Evolutionary conservation across 1,140 invertebrate species (phyloP), one percentile per base, ranked within the genome.

Genomic region (Habropoda laboriosa): DNA sequence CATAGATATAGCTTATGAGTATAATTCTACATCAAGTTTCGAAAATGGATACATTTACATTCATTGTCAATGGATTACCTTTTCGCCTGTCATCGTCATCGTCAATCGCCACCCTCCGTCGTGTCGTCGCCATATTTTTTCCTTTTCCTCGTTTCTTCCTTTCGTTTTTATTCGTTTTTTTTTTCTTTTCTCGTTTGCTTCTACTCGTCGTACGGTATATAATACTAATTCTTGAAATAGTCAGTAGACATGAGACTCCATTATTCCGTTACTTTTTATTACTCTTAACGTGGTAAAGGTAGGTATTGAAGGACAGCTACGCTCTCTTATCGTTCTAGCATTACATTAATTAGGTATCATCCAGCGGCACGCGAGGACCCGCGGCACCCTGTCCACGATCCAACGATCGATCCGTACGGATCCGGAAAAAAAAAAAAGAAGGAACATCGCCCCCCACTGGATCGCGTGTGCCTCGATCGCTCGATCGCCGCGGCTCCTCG

Each of bases 31-130:
- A 93, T 93, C 92, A 92, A 93, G 89, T 93, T 93, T 93, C 88
- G 89, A 92, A 93, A 92, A 92, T 92, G 92, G 92, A 93, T 93
- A 93, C 92, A 93, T 93, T 92, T 93, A 93, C 92, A 93, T 93
- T 93, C 91, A 93, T 93, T 93, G 92, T 92, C 92, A 93, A 91
- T 92, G 90, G 91, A 91, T 93, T 93, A 93, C 86, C 91, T 86
- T 86, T 82, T 88, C 89, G 82, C 80, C 66, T 58, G 51, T 68
- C 75, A 40, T 68, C 60, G 42, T 64, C 82, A 83, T 81, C 77
- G 80, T 77, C 81, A 42, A 68, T 85, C 73, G 78, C 80, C 75
- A 81, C 79, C 77, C 66, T 85, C 63, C 58, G 58, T 60, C 76
- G 78, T n/a, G 58, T 80, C 77, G 79, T 85, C 84, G 67, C 67